phyloP scores from a whole-genome alignment of 2,113 vertebrate species.

The Stictonetta naevosa region DNA sequence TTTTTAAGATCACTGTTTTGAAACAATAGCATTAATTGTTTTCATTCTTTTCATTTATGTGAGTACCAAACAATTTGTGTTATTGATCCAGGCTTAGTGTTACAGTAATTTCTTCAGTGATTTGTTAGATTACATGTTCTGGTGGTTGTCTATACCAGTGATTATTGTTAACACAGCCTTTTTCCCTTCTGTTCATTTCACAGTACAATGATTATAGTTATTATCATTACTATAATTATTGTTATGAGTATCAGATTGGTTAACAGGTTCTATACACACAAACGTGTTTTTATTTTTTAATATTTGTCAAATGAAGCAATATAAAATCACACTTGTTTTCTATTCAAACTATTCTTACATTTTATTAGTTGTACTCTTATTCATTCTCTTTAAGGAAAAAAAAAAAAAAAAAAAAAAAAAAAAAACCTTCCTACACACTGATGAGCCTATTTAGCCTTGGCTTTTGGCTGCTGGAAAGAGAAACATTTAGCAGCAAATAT shows the following conservation, averaged over 20 bases:
- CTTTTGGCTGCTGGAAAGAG: background rate
- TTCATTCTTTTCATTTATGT: background rate
- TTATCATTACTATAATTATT: conserved; percentile 42
- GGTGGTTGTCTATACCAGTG: background rate
- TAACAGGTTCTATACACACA: conserved; percentile 38
- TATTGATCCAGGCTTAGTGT: conserved; percentile 35
- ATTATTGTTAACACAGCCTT: conserved; percentile 28
- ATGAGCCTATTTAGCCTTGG: background rate
- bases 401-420: background rate
- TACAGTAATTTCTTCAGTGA: conserved; percentile 1
- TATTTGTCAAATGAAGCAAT: background rate
- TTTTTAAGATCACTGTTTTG: background rate
- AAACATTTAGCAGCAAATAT: background rate
- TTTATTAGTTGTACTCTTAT: background rate
- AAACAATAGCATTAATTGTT: background rate
- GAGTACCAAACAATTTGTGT: conserved; percentile 1
- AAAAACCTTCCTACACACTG: background rate
- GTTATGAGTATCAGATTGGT: background rate
- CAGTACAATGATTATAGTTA: conserved; percentile 30
- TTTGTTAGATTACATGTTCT: background rate
- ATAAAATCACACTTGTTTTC: background rate
- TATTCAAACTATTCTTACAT: background rate
- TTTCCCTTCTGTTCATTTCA: conserved; percentile 33
- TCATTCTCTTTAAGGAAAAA: background rate
- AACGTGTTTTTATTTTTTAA: background rate